These are phyloP conservation scores for Brachionus koreanus DNA, from an alignment of 1,140 invertebrate genomes.

Conservation along the genomic window DNA sequence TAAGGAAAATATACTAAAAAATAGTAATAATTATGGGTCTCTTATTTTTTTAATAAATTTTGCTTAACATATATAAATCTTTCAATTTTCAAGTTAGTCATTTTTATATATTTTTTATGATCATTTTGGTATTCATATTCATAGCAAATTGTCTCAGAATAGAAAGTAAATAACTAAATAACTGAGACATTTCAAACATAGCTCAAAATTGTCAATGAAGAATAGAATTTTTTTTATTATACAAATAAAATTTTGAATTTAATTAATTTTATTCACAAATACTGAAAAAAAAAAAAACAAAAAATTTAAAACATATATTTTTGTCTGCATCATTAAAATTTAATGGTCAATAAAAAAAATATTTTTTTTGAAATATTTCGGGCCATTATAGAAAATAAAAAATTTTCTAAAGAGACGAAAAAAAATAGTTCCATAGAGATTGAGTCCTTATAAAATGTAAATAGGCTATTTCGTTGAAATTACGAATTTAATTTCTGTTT, in stretches of 20 bases:
- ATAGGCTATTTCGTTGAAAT: not conserved
- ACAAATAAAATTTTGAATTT: too few species aligned
- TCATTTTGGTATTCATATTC: not conserved
- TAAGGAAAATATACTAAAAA: not conserved
- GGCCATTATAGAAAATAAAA: too few species aligned
- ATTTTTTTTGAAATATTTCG: too few species aligned
- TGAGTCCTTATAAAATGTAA: not conserved
- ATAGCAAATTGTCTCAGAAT: not conserved
- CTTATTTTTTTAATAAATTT: not conserved
- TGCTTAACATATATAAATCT: slow-evolving; percentile 1
- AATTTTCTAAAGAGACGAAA: too few species aligned
- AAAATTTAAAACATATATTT: too few species aligned
- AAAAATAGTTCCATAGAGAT: not conserved
- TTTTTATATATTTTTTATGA: slow-evolving; percentile 15
- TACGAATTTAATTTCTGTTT: not conserved
- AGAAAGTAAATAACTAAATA: not conserved
- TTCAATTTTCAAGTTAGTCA: slow-evolving; percentile 19
- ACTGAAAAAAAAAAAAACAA: too few species aligned
- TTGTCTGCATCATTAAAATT: too few species aligned
- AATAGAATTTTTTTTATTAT: too few species aligned
- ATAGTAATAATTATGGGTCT: slow-evolving; percentile 37
- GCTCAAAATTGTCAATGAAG: not conserved
- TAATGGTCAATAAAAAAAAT: too few species aligned
- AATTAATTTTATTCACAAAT: too few species aligned
- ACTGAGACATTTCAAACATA: not conserved